phyloP scores from a whole-genome alignment of 2,888 invertebrate species.

The Proisotoma minuta region DNA sequence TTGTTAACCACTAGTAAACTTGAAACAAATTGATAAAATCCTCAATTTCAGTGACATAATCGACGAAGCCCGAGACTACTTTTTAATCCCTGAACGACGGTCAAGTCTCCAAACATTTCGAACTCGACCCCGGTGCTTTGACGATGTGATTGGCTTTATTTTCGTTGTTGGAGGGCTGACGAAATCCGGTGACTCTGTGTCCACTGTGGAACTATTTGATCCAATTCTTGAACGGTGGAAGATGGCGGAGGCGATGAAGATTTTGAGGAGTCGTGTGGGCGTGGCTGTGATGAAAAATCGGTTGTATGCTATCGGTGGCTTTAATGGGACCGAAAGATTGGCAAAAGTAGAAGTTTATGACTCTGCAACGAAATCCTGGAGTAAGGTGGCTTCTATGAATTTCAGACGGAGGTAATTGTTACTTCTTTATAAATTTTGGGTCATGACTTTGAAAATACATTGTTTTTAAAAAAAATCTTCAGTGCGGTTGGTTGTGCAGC shows the following conservation, averaged over 20 bases:
- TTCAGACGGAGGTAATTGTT: conserved; percentile 66
- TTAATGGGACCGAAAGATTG: conserved; percentile 73
- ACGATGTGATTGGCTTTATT: conserved; percentile 70
- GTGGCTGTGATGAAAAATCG: conserved; percentile 75
- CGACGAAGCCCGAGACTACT: conserved; percentile 83
- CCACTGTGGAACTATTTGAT: conserved; percentile 79
- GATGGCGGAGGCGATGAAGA: conserved; percentile 75
- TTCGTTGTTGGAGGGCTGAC: conserved; percentile 83
- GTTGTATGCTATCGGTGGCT: conserved; percentile 76
- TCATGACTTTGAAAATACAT: neutral
- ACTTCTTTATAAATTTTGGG: conserved; percentile 1
- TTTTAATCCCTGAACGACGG: conserved; percentile 77
- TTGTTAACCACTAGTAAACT: conserved; percentile 1
- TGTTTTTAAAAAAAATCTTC: conserved; percentile 25
- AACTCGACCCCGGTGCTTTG: conserved; percentile 69
- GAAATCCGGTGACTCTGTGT: conserved; percentile 74
- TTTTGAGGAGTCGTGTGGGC: conserved; percentile 74
- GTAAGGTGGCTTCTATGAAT: conserved; percentile 71
- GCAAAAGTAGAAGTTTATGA: conserved; percentile 81
- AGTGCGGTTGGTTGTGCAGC: conserved; percentile 78
- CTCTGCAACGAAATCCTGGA: conserved; percentile 67
- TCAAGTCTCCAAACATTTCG: conserved; percentile 71
- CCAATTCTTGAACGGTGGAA: conserved; percentile 67
- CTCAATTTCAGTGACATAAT: conserved; percentile 68
- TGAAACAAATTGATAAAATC: neutral